Percentiles rank a stretch among this genome's conserved stretches.
These are phyloP conservation scores for Hirtodrosophila histrioides DNA, from an alignment of 2,888 invertebrate species.

Conservation along the genomic window DNA sequence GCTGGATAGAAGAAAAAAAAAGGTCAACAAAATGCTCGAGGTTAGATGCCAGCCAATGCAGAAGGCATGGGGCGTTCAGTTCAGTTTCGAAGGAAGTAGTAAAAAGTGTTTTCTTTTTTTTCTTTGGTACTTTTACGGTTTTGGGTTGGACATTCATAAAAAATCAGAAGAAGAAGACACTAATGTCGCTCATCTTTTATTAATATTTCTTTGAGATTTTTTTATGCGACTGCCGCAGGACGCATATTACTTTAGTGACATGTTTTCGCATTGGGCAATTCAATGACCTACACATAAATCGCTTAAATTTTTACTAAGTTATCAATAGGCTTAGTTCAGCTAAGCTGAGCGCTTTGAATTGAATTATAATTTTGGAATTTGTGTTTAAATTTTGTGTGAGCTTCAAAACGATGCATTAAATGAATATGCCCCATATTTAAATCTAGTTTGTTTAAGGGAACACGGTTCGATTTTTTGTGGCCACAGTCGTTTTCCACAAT, in stretches of 20 bases:
- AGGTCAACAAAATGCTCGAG: slow-evolving; percentile 73
- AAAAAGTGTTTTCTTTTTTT: slow-evolving; percentile 62
- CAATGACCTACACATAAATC: slow-evolving; percentile 43
- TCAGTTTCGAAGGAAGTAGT: slow-evolving; percentile 65
- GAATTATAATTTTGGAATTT: no score
- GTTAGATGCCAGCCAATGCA: slow-evolving; percentile 61
- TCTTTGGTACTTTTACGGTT: slow-evolving; percentile 65
- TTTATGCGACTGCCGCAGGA: slow-evolving; percentile 56
- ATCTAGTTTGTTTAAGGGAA: no score
- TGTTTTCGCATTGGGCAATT: slow-evolving; percentile 41
- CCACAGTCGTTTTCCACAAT: no score
- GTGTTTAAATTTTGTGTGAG: no score
- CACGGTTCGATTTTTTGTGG: no score
- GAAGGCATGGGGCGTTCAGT: slow-evolving; percentile 31
- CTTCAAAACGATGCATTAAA: no score
- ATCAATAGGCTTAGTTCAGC: slow-evolving; percentile 16
- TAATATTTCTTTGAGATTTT: slow-evolving; percentile 77
- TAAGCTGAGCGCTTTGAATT: no score
- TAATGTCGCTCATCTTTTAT: slow-evolving; percentile 82
- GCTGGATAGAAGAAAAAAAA: slow-evolving; percentile 2
- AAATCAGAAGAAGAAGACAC: slow-evolving; percentile 47
- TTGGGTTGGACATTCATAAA: slow-evolving; percentile 60
- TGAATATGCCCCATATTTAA: no score
- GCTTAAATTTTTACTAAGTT: slow-evolving; percentile 11
- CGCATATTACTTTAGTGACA: slow-evolving; percentile 28